Conservation (phyloP, 2,888 invertebrate genomes). For the Amphimallon solstitiale region DNA sequence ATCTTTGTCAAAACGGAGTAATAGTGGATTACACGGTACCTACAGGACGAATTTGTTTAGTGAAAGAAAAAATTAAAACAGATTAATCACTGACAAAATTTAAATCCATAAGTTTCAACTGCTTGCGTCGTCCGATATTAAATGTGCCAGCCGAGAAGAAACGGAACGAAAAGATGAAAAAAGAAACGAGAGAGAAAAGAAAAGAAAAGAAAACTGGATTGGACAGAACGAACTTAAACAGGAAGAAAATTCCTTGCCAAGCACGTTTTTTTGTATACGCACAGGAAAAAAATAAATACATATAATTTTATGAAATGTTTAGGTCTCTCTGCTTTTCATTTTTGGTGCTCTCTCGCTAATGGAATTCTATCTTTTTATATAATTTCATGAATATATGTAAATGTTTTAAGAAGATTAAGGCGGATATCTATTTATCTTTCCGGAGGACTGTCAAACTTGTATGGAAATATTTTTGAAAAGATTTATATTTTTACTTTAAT, state of each 20-base stretch:
- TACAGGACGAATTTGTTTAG: slow-evolving; percentile 44
- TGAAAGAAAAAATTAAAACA: slow-evolving; percentile 45
- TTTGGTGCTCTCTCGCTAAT: neutral
- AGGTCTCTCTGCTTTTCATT: neutral
- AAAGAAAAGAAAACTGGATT: neutral
- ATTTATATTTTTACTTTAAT: neutral
- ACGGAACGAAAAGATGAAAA: too few relatives aligned
- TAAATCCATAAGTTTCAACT: slow-evolving; percentile 31
- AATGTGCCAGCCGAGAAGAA: neutral
- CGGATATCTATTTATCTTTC: neutral
- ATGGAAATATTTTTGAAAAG: neutral
- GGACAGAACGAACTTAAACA: too few relatives aligned
- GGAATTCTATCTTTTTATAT: neutral
- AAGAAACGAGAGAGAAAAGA: neutral
- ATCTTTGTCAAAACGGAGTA: slow-evolving; percentile 47
- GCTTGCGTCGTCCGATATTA: slow-evolving; percentile 24
- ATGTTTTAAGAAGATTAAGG: neutral
- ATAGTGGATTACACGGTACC: slow-evolving; percentile 47
- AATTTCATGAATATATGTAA: neutral
- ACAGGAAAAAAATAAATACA: neutral
- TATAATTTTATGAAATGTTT: neutral
- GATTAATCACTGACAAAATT: slow-evolving; percentile 44
- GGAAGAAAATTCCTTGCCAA: too few relatives aligned
- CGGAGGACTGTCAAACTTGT: neutral
- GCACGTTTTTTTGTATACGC: too few relatives aligned